phyloP scores from a whole-genome alignment of 2,113 vertebrate genomes.

The Pelmatolapia mariae region DNA sequence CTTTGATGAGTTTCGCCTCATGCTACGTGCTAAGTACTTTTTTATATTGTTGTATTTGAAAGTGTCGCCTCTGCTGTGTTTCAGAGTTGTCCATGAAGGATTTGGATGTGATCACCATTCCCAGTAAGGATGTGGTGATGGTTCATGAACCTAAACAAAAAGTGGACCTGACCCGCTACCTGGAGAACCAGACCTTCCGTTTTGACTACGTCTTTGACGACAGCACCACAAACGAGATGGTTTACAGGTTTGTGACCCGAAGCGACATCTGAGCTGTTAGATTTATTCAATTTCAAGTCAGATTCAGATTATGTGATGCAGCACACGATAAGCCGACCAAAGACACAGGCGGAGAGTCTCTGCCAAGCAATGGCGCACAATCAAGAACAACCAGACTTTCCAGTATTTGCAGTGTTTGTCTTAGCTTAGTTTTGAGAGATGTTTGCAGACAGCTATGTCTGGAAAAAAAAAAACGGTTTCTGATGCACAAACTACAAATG shows the following conservation, averaged over 20 bases:
- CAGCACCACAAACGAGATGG: slow-evolving; percentile 93
- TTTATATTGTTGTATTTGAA: background rate
- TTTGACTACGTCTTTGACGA: slow-evolving; percentile 99
- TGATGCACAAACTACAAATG: background rate
- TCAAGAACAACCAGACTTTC: background rate
- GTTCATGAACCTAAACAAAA: slow-evolving; percentile 99
- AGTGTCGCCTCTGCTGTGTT: background rate
- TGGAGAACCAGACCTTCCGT: slow-evolving; percentile 99
- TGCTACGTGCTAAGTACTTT: background rate
- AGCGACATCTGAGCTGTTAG: background rate
- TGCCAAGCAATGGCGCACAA: background rate
- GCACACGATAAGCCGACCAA: background rate
- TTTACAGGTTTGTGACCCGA: slow-evolving; percentile 82
- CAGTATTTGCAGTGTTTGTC: background rate
- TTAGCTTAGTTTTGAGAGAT: background rate
- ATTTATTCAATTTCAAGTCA: background rate
- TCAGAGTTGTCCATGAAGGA: slow-evolving; percentile 88
- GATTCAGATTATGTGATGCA: background rate
- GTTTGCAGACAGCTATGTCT: background rate
- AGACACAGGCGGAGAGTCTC: background rate
- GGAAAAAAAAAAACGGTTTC: accelerated
- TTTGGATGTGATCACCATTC: slow-evolving; percentile 96
- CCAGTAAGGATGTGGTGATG: slow-evolving; percentile 98
- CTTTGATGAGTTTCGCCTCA: background rate
- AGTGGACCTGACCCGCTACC: slow-evolving; percentile 93